Evolutionary conservation across 2,113 vertebrate genomes (phyloP), one percentile per base, ranked within the genome.

Genomic region (Semicossyphus pulcher): DNA sequence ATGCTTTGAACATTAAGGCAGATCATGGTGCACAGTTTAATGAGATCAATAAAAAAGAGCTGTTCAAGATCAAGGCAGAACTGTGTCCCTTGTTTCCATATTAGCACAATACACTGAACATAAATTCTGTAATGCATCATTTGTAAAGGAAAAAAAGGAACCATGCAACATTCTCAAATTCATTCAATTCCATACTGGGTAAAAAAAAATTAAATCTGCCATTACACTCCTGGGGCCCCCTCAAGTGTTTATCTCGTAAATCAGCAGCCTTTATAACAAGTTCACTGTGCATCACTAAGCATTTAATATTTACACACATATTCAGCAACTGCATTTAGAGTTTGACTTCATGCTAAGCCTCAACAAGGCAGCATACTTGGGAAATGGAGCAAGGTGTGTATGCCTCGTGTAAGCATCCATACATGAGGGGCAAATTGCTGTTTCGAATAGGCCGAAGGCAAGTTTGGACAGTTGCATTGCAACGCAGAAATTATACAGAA

Each of bases 391-490:
- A n/a, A n/a, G n/a, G n/a, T n/a, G n/a, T n/a, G n/a, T n/a, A n/a
- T n/a, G n/a, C n/a, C n/a, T n/a, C n/a, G n/a, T n/a, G 39, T 0
- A 36, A 49, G 44, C 23, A 5, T 36, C 14, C 2, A 5, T 20
- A 6, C 10, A 57, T 20, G 29, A 14, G 25, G 34, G 53, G 10
- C 23, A 51, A 45, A 58, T 7, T 5, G 2, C 15, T 16, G 4
- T 60, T 75, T 79, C 21, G 60, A 58, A 64, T 10, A 20, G 11
- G 18, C 15, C 56, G 45, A 56, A 53, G 79, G 60, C 31, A 48
- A 41, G 70, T 72, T 83, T 80, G 53, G 58, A 71, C n/a, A 75
- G 78, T 76, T 69, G 45, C 60, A 78, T 86, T 80, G 81, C 88
- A 74, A 72, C 37, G 44, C 48, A 49, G 36, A 48, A 56, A 81